Base-by-base conservation (phyloP, 2,888 invertebrate species). In the Ditula angustiorana region DNA sequence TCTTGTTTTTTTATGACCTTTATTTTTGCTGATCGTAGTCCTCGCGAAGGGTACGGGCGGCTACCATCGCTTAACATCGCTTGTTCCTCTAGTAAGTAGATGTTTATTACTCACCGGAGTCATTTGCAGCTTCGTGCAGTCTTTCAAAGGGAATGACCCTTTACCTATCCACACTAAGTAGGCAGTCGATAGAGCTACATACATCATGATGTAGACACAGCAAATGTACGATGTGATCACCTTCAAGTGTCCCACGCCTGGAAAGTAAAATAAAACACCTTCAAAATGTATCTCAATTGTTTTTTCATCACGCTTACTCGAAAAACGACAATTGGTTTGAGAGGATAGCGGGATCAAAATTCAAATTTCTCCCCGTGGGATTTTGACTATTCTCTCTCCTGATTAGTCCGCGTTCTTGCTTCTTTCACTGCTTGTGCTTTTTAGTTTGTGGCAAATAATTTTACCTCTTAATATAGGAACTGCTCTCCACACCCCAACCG, bases 171-270 rank as follows among this genome's bases (percentile, higher is more conserved):
- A 95, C 63, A 95, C 90, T 52, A 95, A 82, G 76, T 94, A 95
- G 44, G 94, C 94, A 16, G 94, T 80, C 0, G 95, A 91, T 19
- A 95, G 77, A 0, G 94, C 94, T 70, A 94, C 93, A 69, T 95
- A 93, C 62, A 95, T 82, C 74, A 95, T 94, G 73, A 94, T 94
- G 80, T 95, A 95, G 5, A 95, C 82, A 63, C 94, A 93, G 72
- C 95, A 87, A 5, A 95, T 74, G 73, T 93, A 94, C 72, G 95
- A 94, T 24, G 94, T 94, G 67, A 95, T 71, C 55, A 95, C 81
- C 81, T 95, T 95, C 47, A 95, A 87, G 77, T 95, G 94, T 49
- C 95, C 95, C 30, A 95, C 93, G 70, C 95, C 95, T 95, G 88
- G 4, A 92, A 93, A 1, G 58, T 70, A 76, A 33, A 61, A 49